Conservation (phyloP, 1,140 invertebrate species). For the Brachionus paranguensis region DNA sequence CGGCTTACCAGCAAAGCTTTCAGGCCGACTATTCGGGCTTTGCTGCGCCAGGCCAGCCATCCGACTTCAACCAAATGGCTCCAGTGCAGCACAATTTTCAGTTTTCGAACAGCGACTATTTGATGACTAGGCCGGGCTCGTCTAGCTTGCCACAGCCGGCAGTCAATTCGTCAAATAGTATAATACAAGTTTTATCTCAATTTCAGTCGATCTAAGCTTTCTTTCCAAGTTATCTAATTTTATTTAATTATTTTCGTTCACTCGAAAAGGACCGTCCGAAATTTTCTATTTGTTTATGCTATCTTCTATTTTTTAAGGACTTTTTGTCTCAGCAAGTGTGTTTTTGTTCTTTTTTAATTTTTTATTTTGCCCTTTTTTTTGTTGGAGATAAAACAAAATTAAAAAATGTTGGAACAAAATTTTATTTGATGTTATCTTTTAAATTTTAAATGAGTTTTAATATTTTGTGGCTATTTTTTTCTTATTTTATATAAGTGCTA, state of each 20-base stretch:
- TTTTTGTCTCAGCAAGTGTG: background rate
- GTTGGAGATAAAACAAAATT: background rate
- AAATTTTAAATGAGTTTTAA: too few relatives aligned
- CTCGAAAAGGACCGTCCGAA: background rate
- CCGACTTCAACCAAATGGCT: background rate
- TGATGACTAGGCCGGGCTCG: background rate
- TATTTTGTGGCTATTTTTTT: background rate
- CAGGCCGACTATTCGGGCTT: background rate
- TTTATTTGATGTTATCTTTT: background rate
- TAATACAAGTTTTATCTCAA: constrained; percentile 31
- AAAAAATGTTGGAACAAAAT: background rate
- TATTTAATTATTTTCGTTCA: background rate
- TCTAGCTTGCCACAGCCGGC: background rate
- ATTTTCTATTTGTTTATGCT: background rate
- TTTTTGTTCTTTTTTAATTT: background rate
- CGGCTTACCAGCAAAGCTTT: background rate
- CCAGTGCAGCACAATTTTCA: constrained; percentile 4
- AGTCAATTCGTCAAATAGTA: background rate
- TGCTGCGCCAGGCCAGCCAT: background rate
- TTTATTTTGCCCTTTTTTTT: background rate
- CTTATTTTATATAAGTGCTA: background rate
- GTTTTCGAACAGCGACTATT: background rate
- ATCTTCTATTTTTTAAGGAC: background rate
- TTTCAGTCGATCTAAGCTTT: constrained; percentile 39
- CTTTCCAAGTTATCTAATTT: background rate